Evolutionary conservation across 2,113 vertebrate genomes (phyloP).

Genomic region (Bufo gargarizans): DNA sequence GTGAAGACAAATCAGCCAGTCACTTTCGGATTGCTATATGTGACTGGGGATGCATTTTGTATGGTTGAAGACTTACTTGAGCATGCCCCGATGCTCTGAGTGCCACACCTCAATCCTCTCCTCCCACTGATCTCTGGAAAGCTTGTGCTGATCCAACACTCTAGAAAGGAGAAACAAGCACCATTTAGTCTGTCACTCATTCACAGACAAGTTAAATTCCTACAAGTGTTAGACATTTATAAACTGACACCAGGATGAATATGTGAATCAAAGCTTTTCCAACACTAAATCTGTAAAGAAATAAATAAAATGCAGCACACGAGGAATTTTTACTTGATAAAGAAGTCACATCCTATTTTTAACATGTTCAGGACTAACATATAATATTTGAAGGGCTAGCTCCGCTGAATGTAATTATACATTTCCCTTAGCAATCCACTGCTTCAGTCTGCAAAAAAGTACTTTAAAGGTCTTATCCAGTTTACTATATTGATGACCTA

Average conservation of each 20-base stretch:
- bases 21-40: too few species aligned
- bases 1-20: too few species aligned
- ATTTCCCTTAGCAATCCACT: too few species aligned
- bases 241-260: not conserved
- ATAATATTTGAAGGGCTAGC: too few species aligned
- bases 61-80: conserved; percentile 86
- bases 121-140: conserved; percentile 94
- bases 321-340: not conserved
- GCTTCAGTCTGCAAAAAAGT: too few species aligned
- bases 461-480: too few species aligned
- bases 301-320: too few species aligned
- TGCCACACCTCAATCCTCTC: conserved; percentile 98
- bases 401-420: too few species aligned
- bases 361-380: too few species aligned
- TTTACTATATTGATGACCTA: too few species aligned
- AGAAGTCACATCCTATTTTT: too few species aligned
- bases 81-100: conserved; percentile 89
- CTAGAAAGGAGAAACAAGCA: conserved; percentile 65
- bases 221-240: not conserved
- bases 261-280: not conserved
- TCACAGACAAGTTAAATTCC: not conserved
- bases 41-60: too few species aligned
- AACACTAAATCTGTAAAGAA: not conserved
- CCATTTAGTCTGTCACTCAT: not conserved
- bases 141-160: conserved; percentile 95